Conservation (phyloP, 2,113 vertebrate genomes). For the Planiliza haematocheilus region DNA sequence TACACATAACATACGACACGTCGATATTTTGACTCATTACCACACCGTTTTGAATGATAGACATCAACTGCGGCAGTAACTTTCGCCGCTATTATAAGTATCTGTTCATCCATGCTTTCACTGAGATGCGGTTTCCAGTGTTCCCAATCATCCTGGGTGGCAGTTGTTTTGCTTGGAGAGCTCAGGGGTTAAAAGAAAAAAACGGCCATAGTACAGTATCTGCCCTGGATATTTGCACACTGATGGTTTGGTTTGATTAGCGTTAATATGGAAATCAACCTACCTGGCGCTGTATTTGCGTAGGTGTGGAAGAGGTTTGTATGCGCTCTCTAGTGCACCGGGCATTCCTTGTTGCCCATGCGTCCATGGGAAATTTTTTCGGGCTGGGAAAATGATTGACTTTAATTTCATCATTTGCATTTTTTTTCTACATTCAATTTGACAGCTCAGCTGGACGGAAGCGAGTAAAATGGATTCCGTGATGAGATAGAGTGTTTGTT, state of each 20-base stretch:
- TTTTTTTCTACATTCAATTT: not conserved
- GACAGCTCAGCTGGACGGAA: not conserved
- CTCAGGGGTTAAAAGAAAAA: conserved; percentile 3
- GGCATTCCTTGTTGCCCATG: not conserved
- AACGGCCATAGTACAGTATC: not conserved
- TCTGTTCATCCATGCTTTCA: not conserved
- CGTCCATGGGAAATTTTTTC: not conserved
- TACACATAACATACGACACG: no score
- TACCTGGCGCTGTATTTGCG: not conserved
- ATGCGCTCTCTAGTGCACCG: conserved; percentile 32
- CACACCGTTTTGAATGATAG: no score
- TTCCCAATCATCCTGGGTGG: not conserved
- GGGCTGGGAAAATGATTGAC: not conserved
- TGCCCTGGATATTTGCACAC: conserved; percentile 45
- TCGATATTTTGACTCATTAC: no score
- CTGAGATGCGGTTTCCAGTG: not conserved
- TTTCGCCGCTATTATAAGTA: no score
- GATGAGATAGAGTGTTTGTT: not conserved
- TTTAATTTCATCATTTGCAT: conserved; percentile 21
- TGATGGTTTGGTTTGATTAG: conserved; percentile 39
- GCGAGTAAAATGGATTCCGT: not conserved
- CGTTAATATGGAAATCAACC: conserved; percentile 72
- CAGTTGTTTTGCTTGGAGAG: not conserved
- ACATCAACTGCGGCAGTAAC: no score
- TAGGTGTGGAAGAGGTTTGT: conserved; percentile 5